Conservation (phyloP, 2,113 vertebrate genomes). For the Pyrgilauda ruficollis region DNA sequence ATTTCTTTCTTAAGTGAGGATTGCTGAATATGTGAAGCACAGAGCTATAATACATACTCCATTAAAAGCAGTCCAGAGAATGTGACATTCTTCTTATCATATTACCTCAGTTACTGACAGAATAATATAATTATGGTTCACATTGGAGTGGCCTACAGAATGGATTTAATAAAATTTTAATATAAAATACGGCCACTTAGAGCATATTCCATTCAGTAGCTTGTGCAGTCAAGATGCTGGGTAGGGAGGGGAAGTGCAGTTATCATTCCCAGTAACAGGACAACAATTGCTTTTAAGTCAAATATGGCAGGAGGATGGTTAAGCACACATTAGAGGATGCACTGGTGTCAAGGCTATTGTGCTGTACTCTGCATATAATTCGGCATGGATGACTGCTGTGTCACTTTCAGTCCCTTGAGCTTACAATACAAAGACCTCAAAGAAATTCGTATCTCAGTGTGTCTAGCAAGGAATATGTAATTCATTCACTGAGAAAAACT, state of each 20-base stretch:
- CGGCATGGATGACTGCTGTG: not conserved
- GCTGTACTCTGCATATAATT: not conserved
- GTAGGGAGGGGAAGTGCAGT: not conserved
- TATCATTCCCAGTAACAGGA: not conserved
- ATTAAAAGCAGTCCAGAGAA: constrained; percentile 35
- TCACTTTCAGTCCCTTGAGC: not conserved
- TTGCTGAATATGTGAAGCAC: not conserved
- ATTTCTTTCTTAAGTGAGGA: not conserved
- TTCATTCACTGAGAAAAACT: not conserved
- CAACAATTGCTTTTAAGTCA: constrained; percentile 15
- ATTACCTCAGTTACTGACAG: constrained; percentile 60
- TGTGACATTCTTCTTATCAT: constrained; percentile 56
- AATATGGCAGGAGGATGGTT: constrained; percentile 12
- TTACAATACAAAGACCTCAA: not conserved
- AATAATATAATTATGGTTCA: constrained; percentile 61
- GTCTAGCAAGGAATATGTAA: not conserved
- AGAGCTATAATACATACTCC: not conserved
- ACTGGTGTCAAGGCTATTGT: not conserved
- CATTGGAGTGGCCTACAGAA: constrained; percentile 56
- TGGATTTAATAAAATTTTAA: constrained; percentile 59
- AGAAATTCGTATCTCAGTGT: not conserved
- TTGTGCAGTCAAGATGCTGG: not conserved
- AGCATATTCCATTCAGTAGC: constrained; percentile 6
- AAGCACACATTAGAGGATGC: constrained; percentile 24
- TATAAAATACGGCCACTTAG: constrained; percentile 41